A percentile compares a stretch with the other conserved stretches of the same genome.
These are phyloP conservation scores for Mythimna lalbum DNA, from an alignment of 2,888 invertebrate species.

Conservation along the genomic window DNA sequence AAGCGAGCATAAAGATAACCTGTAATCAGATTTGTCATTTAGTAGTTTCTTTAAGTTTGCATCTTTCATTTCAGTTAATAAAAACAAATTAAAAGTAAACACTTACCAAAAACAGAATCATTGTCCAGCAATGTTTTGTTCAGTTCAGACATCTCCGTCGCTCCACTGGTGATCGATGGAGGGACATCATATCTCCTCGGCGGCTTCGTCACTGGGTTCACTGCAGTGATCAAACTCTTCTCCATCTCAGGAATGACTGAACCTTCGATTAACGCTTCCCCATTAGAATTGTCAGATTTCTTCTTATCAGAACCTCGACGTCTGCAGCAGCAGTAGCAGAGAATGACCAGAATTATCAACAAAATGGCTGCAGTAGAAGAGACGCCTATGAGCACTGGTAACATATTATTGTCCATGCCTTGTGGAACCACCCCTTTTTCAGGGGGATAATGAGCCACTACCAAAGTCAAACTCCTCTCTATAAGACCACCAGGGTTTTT, in stretches of 20 bases:
- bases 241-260: conserved; percentile 96
- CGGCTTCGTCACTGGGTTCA: conserved; percentile 96
- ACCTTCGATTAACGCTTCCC: conserved; percentile 93
- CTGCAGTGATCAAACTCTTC: conserved; percentile 95
- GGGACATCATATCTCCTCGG: conserved; percentile 94
- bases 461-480: conserved; percentile 93
- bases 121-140: conserved; percentile 95
- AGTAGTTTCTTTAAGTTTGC: neutral
- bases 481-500: conserved; percentile 95
- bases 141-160: conserved; percentile 95
- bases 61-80: too few relatives aligned
- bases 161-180: conserved; percentile 93
- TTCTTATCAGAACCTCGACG: conserved; percentile 90
- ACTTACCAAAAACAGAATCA: conserved; percentile 95
- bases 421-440: conserved; percentile 82
- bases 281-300: conserved; percentile 91
- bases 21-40: neutral
- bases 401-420: conserved; percentile 90
- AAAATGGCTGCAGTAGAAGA: conserved; percentile 87
- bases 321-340: conserved; percentile 91
- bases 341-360: conserved; percentile 85
- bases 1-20: too few relatives aligned
- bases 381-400: conserved; percentile 89
- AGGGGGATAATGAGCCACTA: conserved; percentile 84
- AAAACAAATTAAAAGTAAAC: conserved; percentile 19